Evolutionary conservation across 2,888 invertebrate genomes (phyloP).

Genomic region (Cephus spinipes): DNA sequence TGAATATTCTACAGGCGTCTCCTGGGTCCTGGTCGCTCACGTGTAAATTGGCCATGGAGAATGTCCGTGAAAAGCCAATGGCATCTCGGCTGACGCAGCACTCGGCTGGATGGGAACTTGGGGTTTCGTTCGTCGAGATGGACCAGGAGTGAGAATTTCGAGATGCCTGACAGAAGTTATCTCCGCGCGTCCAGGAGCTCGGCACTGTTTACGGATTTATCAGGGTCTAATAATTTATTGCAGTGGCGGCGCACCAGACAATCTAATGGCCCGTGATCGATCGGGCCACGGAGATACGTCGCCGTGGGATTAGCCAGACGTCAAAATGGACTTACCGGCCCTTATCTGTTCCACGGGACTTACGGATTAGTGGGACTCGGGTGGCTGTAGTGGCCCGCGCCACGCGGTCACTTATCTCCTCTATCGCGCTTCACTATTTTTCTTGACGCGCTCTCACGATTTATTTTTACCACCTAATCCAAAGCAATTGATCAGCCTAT

Average conservation of each 20-base stretch:
- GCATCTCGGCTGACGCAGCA: background rate
- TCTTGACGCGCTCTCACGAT: conserved; percentile 4
- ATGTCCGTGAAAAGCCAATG: background rate
- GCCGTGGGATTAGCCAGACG: conserved; percentile 37
- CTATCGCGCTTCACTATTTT: background rate
- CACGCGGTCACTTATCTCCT: background rate
- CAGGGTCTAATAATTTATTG: conserved; percentile 46
- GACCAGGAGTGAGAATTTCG: background rate
- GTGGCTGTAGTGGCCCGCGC: background rate
- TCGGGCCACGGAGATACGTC: conserved; percentile 37
- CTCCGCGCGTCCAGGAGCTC: background rate
- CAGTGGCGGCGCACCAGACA: conserved; percentile 33
- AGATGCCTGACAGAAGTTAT: background rate
- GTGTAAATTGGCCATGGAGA: background rate
- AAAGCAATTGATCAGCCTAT: background rate
- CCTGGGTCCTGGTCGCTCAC: background rate
- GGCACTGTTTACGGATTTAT: conserved; percentile 46
- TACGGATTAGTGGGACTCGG: background rate
- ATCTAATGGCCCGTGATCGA: conserved; percentile 45
- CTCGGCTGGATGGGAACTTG: background rate
- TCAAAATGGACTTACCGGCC: conserved; percentile 38
- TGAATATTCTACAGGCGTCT: background rate
- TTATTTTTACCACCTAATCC: background rate
- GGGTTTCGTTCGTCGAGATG: background rate
- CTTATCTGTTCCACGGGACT: conserved; percentile 29